These are phyloP conservation scores for Ridgeia piscesae DNA, from an alignment of 1,140 invertebrate genomes.

Conservation along the genomic window DNA sequence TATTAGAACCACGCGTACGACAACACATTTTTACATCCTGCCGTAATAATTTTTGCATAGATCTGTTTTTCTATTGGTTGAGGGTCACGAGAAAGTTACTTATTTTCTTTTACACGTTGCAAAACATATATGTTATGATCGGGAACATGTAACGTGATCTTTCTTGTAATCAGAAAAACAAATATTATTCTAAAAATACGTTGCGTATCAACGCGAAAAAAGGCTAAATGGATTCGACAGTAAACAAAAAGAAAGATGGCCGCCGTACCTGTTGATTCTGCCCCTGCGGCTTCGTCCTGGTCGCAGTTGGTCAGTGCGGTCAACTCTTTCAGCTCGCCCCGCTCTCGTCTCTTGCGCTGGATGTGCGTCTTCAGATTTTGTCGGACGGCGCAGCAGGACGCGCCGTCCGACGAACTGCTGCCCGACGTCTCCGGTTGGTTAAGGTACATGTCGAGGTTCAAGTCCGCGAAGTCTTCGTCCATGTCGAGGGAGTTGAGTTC, in stretches of 20 bases:
- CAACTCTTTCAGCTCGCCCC: neutral
- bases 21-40: neutral
- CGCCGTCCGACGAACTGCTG: neutral
- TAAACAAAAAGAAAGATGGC: neutral
- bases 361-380: neutral
- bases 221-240: neutral
- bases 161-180: no score
- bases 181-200: no score
- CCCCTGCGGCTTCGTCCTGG: neutral
- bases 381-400: neutral
- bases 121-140: no score
- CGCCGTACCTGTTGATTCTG: neutral
- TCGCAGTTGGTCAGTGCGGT: neutral
- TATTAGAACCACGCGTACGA: neutral
- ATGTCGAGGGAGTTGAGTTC: neutral
- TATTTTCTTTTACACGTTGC: no score
- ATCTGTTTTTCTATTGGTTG: no score
- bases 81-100: no score
- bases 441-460: neutral
- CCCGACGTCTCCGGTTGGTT: neutral
- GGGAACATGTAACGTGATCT: no score
- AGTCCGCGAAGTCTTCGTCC: neutral
- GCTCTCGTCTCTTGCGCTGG: neutral
- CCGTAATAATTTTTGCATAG: neutral
- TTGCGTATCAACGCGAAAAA: neutral